Conservation (phyloP, 2,888 invertebrate species). For the Anarsia innoxiella region DNA sequence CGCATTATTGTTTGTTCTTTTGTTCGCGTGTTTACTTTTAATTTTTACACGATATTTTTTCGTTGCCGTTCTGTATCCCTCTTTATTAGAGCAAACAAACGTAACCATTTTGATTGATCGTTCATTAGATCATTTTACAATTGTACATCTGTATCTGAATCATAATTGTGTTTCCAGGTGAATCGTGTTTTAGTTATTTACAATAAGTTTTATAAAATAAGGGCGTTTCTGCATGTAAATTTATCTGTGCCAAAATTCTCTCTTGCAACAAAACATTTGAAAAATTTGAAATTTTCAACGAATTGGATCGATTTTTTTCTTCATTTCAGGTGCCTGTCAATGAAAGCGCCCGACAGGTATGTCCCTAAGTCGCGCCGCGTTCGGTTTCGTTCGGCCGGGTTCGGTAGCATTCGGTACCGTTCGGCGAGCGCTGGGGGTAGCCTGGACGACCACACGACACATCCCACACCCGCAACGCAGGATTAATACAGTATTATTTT, state of each 20-base stretch:
- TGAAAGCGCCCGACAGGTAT: slow-evolving; percentile 85
- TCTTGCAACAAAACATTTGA: slow-evolving; percentile 27
- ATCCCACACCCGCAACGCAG: slow-evolving; percentile 72
- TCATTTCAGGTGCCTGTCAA: slow-evolving; percentile 84
- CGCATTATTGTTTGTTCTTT: slow-evolving; percentile 67
- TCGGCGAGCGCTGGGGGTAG: slow-evolving; percentile 66
- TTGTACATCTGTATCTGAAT: slow-evolving; percentile 8
- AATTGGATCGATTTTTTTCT: slow-evolving; percentile 80
- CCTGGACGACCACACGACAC: slow-evolving; percentile 71
- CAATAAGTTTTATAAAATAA: no score
- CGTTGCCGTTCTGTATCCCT: slow-evolving; percentile 27
- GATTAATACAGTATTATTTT: slow-evolving; percentile 63
- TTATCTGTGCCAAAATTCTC: slow-evolving; percentile 60
- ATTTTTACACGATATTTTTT: slow-evolving; percentile 56
- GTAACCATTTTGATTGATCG: slow-evolving; percentile 22
- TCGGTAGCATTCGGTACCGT: slow-evolving; percentile 64
- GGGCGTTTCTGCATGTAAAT: slow-evolving; percentile 59
- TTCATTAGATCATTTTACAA: slow-evolving; percentile 14
- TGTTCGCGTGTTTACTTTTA: slow-evolving; percentile 63
- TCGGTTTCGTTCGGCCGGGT: slow-evolving; percentile 67
- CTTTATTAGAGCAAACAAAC: slow-evolving; percentile 12
- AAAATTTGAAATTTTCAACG: slow-evolving; percentile 76
- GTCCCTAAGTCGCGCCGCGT: slow-evolving; percentile 64
- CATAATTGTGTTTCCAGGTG: neutral
- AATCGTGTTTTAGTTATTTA: no score